Percentiles rank a stretch among this genome's conserved stretches.
Conservation (phyloP, 1,140 invertebrate genomes). For the Leptestheria dahalacensis region DNA sequence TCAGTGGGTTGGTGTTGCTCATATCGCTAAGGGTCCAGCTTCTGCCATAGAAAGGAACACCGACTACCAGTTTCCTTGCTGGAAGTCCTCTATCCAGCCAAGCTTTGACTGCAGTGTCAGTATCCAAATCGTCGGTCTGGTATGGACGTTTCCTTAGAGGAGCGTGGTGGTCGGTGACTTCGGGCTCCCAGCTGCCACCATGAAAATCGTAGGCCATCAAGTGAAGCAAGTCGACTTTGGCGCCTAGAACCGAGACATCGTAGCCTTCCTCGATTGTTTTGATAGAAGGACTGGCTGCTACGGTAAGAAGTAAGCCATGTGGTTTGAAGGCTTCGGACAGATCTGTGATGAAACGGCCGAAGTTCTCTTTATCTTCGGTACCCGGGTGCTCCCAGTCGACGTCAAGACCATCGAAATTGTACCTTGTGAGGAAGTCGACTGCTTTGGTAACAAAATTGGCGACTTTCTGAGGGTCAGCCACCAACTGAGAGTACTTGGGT, state of each 20-base stretch:
- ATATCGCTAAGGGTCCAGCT: conserved; percentile 20
- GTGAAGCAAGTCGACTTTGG: conserved; percentile 33
- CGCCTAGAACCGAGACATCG: conserved; percentile 28
- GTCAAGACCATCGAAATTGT: conserved; percentile 45
- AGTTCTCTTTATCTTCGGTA: conserved; percentile 33
- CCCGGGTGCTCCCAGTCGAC: conserved; percentile 42
- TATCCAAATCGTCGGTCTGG: conserved; percentile 9
- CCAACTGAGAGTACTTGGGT: conserved; percentile 32
- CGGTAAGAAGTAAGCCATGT: conserved; percentile 39
- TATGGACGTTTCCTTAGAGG: conserved; percentile 19
- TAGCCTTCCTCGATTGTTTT: conserved; percentile 37
- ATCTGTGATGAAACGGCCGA: conserved; percentile 33
- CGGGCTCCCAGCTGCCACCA: conserved; percentile 31
- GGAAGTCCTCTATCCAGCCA: conserved; percentile 28
- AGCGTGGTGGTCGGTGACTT: conserved; percentile 24
- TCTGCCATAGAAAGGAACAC: conserved; percentile 28
- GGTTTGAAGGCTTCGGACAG: conserved; percentile 34
- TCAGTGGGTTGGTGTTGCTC: conserved; percentile 24
- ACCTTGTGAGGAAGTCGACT: conserved; percentile 33
- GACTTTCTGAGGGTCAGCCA: conserved; percentile 23
- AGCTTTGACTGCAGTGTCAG: conserved; percentile 28
- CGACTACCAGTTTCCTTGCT: conserved; percentile 26
- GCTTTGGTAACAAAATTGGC: conserved; percentile 42
- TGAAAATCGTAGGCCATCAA: conserved; percentile 35
- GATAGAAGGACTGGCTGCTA: conserved; percentile 38